A percentile compares a stretch with the other conserved stretches of the same genome.
phyloP scores from a whole-genome alignment of 2,888 invertebrate genomes.

The Ennomos quercinarius region DNA sequence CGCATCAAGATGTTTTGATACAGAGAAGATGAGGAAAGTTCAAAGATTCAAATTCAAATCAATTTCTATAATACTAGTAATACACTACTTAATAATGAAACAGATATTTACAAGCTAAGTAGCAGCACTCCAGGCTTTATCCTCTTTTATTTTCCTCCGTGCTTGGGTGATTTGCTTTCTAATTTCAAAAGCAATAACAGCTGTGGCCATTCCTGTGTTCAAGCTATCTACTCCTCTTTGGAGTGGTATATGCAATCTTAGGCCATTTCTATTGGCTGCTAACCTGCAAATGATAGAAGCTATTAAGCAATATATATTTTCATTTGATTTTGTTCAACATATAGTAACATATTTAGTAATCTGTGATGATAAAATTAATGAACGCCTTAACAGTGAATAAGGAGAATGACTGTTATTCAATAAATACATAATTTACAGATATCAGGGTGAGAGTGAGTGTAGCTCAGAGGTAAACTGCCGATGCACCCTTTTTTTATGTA shows the following conservation, averaged over 20 bases:
- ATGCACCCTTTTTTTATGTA: too few species aligned
- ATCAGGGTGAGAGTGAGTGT: too few species aligned
- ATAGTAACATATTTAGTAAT: too few species aligned
- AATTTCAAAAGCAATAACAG: conserved; percentile 94
- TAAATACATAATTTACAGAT: too few species aligned
- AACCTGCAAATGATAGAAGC: conserved; percentile 66
- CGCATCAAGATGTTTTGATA: too few species aligned
- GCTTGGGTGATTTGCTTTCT: conserved; percentile 86
- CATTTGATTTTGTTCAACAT: too few species aligned
- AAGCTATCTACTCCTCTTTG: conserved; percentile 92
- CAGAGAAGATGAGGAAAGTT: background rate
- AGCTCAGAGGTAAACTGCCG: too few species aligned
- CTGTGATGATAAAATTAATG: too few species aligned
- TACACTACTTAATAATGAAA: conserved; percentile 8
- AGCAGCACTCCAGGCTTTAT: conserved; percentile 46
- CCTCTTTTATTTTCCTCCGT: conserved; percentile 59
- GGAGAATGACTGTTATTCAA: too few species aligned
- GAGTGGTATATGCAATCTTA: conserved; percentile 92
- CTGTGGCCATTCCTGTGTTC: conserved; percentile 93
- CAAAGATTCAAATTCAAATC: conserved; percentile 16
- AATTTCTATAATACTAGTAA: conserved; percentile 29
- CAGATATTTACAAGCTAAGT: conserved; percentile 42
- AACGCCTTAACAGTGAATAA: too few species aligned
- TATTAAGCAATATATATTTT: background rate
- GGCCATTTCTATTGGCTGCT: conserved; percentile 84